Percentiles rank a stretch among this genome's conserved stretches.
Evolutionary conservation across 1,140 invertebrate species (phyloP).

Genomic region (Spodoptera litura): DNA sequence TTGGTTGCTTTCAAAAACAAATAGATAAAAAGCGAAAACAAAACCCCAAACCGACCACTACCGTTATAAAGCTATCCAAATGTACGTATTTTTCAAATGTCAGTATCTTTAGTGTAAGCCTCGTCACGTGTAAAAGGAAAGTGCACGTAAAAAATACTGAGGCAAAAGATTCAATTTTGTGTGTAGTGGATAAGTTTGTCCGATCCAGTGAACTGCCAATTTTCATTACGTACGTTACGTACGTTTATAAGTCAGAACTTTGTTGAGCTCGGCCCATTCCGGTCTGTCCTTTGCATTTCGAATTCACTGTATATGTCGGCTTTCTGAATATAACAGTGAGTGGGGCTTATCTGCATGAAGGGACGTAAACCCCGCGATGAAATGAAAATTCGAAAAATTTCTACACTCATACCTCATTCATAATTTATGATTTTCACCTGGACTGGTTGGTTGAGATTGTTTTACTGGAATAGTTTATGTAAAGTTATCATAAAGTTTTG

Average conservation of each 20-base stretch:
- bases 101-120: constrained; percentile 10
- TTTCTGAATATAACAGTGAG: constrained; percentile 65
- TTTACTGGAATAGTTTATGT: too few relatives aligned
- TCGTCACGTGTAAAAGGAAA: constrained; percentile 1
- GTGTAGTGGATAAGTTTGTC: constrained; percentile 58
- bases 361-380: constrained; percentile 55
- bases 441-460: neutral
- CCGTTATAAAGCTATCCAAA: constrained; percentile 31
- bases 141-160: constrained; percentile 9
- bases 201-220: constrained; percentile 81
- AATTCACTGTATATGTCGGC: constrained; percentile 70
- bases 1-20: neutral
- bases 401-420: neutral
- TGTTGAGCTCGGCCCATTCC: constrained; percentile 57
- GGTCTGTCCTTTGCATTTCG: constrained; percentile 70
- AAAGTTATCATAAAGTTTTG: too few relatives aligned
- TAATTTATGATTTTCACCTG: neutral
- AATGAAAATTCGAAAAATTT: constrained; percentile 46
- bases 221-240: constrained; percentile 76
- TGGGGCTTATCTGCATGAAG: constrained; percentile 51
- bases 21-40: constrained; percentile 14
- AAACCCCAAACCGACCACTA: constrained; percentile 9
- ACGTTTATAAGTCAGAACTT: constrained; percentile 71
- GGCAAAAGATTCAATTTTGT: constrained; percentile 40
- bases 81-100: constrained; percentile 35